A percentile compares a stretch with the other conserved stretches of the same genome.
phyloP scores from a whole-genome alignment of 2,888 invertebrate species.

The Dynastes maya region DNA sequence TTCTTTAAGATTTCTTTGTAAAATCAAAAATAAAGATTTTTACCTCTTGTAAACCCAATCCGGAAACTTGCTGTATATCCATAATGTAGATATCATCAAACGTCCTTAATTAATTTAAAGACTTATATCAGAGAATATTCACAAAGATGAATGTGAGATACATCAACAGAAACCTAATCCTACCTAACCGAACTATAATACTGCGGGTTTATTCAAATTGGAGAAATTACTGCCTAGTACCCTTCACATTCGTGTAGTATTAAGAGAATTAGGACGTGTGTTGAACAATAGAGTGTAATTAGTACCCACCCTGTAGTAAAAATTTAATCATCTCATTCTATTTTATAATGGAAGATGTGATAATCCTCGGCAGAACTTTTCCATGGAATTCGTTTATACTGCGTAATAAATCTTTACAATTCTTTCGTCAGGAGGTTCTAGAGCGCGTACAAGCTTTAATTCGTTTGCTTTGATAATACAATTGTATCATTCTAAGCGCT shows the following conservation, averaged over 20 bases:
- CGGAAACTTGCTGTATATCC: no score
- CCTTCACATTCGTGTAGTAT: constrained; percentile 14
- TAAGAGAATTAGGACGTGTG: constrained; percentile 5
- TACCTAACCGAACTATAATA: constrained; percentile 20
- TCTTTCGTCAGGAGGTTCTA: no score
- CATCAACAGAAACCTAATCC: constrained; percentile 22
- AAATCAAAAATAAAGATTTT: no score
- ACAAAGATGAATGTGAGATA: neutral
- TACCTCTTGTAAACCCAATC: no score
- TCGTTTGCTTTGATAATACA: constrained; percentile 13
- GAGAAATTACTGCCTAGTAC: constrained; percentile 15
- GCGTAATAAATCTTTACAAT: no score
- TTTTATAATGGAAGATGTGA: neutral
- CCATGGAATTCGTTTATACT: no score
- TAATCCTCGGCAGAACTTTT: no score
- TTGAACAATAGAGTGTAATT: constrained; percentile 17
- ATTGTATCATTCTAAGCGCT: neutral
- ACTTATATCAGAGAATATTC: constrained; percentile 2
- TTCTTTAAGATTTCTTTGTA: no score
- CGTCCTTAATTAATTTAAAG: no score
- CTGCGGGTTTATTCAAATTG: constrained; percentile 25
- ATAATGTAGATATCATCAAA: no score
- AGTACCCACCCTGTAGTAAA: neutral
- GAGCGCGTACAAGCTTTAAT: neutral
- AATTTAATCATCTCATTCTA: neutral